These are phyloP conservation scores for Asbolus verrucosus DNA, from an alignment of 1,140 invertebrate genomes.

Conservation along the genomic window DNA sequence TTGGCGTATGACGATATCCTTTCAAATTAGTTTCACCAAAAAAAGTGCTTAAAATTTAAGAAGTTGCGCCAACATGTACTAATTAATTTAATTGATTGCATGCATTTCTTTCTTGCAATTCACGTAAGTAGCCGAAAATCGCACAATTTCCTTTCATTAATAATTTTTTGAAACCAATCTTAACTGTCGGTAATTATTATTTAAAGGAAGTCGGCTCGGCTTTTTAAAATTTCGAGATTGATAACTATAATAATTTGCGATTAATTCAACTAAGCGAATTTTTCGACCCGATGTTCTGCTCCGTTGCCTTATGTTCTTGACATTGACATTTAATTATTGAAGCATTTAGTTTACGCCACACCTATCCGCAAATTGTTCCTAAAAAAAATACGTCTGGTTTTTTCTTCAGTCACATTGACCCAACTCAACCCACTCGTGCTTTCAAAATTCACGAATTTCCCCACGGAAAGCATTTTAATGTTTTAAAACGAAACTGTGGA, in stretches of 20 bases:
- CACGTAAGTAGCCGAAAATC: conserved; percentile 5
- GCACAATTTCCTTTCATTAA: conserved; percentile 30
- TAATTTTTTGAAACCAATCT: conserved; percentile 5
- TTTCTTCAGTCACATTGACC: conserved; percentile 8
- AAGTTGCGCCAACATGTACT: conserved; percentile 13
- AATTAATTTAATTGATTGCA: conserved; percentile 24
- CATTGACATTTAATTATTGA: conserved; percentile 38
- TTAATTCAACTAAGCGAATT: conserved; percentile 27
- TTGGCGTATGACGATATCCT: conserved; percentile 22
- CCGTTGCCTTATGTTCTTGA: conserved; percentile 32
- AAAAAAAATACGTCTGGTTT: conserved; percentile 27
- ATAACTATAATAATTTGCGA: conserved; percentile 21
- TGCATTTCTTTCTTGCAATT: background rate
- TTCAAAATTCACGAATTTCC: conserved; percentile 19
- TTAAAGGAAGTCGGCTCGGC: conserved; percentile 20
- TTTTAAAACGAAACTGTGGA: background rate
- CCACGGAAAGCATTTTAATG: background rate
- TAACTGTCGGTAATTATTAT: background rate
- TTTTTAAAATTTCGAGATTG: conserved; percentile 21
- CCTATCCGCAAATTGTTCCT: conserved; percentile 10
- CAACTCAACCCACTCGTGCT: conserved; percentile 12
- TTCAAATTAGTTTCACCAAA: conserved; percentile 16
- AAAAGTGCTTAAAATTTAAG: conserved; percentile 16
- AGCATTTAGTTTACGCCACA: conserved; percentile 34
- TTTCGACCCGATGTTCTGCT: conserved; percentile 29